Conservation (phyloP, 2,888 invertebrate genomes). For the Onthophagus sagittarius region DNA sequence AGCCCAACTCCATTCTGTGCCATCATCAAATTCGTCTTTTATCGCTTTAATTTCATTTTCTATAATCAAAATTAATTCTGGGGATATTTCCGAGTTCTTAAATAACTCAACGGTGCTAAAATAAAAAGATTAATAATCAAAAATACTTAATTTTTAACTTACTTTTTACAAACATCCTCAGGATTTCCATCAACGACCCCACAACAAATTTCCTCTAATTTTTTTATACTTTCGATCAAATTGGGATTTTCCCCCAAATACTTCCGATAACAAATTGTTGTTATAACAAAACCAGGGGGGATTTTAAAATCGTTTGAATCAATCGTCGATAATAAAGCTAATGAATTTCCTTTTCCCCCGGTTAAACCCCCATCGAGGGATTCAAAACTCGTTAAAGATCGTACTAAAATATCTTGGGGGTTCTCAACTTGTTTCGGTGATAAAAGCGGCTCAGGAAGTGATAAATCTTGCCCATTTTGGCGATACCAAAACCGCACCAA, state of each 20-base stretch:
- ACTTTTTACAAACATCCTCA: slow-evolving; percentile 53
- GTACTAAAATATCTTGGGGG: slow-evolving; percentile 29
- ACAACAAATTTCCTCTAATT: slow-evolving; percentile 53
- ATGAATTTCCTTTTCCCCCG: slow-evolving; percentile 77
- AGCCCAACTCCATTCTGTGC: slow-evolving; percentile 53
- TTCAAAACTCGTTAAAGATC: slow-evolving; percentile 48
- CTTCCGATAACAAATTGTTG: slow-evolving; percentile 57
- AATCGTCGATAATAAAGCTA: slow-evolving; percentile 59
- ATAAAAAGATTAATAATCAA: neutral
- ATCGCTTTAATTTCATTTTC: slow-evolving; percentile 19
- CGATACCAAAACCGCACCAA: slow-evolving; percentile 45
- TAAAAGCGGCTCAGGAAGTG: slow-evolving; percentile 26
- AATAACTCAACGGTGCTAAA: slow-evolving; percentile 21
- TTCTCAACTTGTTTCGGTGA: slow-evolving; percentile 18
- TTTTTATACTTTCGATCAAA: slow-evolving; percentile 50
- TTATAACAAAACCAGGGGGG: slow-evolving; percentile 69
- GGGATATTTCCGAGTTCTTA: slow-evolving; percentile 10
- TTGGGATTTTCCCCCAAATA: slow-evolving; percentile 54
- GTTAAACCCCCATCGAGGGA: slow-evolving; percentile 57
- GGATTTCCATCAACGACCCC: slow-evolving; percentile 51
- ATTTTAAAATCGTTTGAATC: slow-evolving; percentile 54
- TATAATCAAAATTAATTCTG: slow-evolving; percentile 15
- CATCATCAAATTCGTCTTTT: slow-evolving; percentile 28
- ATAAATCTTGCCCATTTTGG: slow-evolving; percentile 31
- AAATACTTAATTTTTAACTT: slow-evolving; percentile 24